Percentiles rank a stretch among this genome's conserved stretches.
These are phyloP conservation scores for Lepus timidus DNA, from an alignment of 2,113 vertebrate species.

Conservation along the genomic window DNA sequence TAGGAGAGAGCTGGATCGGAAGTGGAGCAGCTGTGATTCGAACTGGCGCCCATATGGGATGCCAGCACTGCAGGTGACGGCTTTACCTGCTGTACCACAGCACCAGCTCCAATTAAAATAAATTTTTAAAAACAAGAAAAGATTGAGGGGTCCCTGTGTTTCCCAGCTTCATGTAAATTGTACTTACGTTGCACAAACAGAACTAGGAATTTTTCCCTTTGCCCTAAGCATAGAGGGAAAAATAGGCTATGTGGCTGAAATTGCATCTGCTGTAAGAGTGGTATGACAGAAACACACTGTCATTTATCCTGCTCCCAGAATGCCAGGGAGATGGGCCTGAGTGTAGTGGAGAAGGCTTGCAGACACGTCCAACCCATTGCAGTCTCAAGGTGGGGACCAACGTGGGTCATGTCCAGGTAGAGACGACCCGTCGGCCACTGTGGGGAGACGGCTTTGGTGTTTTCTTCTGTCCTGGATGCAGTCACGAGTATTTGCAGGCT, in stretches of 20 bases:
- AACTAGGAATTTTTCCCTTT: not conserved
- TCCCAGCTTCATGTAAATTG: not conserved
- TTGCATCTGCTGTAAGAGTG: not conserved
- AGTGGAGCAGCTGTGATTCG: too few relatives aligned
- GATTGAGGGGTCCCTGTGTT: not conserved
- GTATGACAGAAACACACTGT: not conserved
- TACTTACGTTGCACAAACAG: not conserved
- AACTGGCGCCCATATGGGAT: too few relatives aligned
- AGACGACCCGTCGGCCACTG: not conserved
- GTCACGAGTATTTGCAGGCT: not conserved
- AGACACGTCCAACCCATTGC: not conserved
- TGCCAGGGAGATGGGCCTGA: not conserved
- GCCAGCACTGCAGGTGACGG: too few relatives aligned
- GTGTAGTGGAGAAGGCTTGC: not conserved
- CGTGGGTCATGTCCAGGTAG: not conserved
- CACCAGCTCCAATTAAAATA: not conserved
- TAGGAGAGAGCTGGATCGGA: too few relatives aligned
- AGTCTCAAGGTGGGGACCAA: not conserved
- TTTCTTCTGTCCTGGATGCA: not conserved
- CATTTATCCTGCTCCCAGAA: not conserved
- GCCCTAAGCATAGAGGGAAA: not conserved
- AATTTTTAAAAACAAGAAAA: constrained; percentile 30
- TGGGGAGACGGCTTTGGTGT: not conserved
- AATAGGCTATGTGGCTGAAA: constrained; percentile 27
- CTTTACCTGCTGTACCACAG: too few relatives aligned